Conservation (phyloP, 2,888 invertebrate genomes). For the Lutraria lutraria region DNA sequence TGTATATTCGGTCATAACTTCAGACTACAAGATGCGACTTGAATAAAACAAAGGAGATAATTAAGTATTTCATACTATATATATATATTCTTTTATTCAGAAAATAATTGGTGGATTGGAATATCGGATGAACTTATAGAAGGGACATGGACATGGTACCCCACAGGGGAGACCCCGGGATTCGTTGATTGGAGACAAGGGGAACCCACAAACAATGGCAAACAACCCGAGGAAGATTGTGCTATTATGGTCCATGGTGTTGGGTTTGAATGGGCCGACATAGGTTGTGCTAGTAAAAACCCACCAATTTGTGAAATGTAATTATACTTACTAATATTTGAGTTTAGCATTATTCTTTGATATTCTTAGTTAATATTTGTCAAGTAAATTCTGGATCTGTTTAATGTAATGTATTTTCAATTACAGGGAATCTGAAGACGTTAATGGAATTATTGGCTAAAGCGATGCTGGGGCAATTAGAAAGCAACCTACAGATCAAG, state of each 20-base stretch:
- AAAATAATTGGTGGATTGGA: conserved; percentile 27
- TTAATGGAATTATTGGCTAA: too few relatives aligned
- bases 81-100: background rate
- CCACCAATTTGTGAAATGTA: conserved; percentile 32
- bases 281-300: background rate
- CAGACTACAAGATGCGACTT: background rate
- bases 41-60: too few relatives aligned
- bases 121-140: conserved; percentile 10
- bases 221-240: conserved; percentile 12
- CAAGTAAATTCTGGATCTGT: too few relatives aligned
- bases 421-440: too few relatives aligned
- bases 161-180: background rate
- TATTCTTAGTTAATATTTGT: too few relatives aligned
- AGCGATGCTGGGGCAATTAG: too few relatives aligned
- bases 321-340: background rate
- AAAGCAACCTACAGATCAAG: too few relatives aligned
- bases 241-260: background rate
- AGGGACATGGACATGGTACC: conserved; percentile 26
- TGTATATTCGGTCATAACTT: background rate
- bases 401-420: too few relatives aligned
- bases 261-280: conserved; percentile 13
- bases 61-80: background rate
- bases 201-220: conserved; percentile 28
- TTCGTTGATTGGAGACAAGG: conserved; percentile 24
- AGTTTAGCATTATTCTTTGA: too few relatives aligned